Base-by-base conservation (phyloP, 2,888 invertebrate species). In the Thera obeliscata region DNA sequence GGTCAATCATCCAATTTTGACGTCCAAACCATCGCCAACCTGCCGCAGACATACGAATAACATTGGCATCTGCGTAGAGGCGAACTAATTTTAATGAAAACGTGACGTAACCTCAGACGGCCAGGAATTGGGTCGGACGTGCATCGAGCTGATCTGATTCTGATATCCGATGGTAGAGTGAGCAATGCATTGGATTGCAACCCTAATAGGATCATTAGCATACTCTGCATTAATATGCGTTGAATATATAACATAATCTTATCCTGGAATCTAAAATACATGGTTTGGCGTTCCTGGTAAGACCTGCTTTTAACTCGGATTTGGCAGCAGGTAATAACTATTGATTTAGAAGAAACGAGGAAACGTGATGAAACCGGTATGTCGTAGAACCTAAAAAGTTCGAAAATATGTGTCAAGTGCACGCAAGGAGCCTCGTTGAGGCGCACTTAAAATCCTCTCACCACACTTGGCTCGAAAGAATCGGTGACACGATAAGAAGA, bases 71-170 rank as follows among this genome's bases (percentile, higher is more conserved):
- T 46, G n/a, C 55, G 38, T 64, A 35, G 56, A 57, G 52, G 56
- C 61, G 46, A 56, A 70, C 75, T 76, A 80, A 46, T 9, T 46
- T 9, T 46, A 46, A 80, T 80, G 81, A 80, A 76, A 79, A 78
- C 77, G 77, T 78, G 76, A 77, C 72, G 77, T 76, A 81, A 80
- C 72, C 72, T 66, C 67, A 72, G 22, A 12, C 41, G n/a, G 74
- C 76, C 76, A 79, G 82, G 79, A 83, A 80, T 78, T 78, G 67
- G 83, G 83, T 83, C 83, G 76, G 75, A 80, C 81, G 81, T 81
- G 81, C 75, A 66, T 70, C 67, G 57, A 55, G 46, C 50, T 43
- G 50, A 74, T 74, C 74, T 56, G 41, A 43, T 36, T 61, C 66
- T 9, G 48, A 41, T 43, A 36, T 41, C 56, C 11, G 38, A 57